Percentiles rank a stretch among this genome's conserved stretches.
These are phyloP conservation scores for Cyclophora albipunctata DNA, from an alignment of 2,888 invertebrate species.

Conservation along the genomic window DNA sequence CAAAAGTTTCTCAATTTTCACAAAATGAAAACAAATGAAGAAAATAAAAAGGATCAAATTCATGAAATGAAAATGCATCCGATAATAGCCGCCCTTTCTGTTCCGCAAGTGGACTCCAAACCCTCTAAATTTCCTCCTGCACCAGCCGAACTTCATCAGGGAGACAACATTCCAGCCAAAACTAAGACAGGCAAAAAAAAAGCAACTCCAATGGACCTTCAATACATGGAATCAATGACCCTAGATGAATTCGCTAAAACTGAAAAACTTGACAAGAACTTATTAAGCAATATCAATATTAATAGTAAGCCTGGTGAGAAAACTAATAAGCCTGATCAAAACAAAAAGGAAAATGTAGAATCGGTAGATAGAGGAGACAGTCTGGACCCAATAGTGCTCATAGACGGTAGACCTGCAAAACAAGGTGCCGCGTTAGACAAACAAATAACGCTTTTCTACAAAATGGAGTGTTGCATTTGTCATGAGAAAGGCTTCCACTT, in stretches of 20 bases:
- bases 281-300: slow-evolving; percentile 31
- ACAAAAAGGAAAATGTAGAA: slow-evolving; percentile 24
- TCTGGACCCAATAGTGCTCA: slow-evolving; percentile 50
- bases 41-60: slow-evolving; percentile 27
- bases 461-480: slow-evolving; percentile 70
- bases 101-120: slow-evolving; percentile 25
- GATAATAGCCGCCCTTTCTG: slow-evolving; percentile 33
- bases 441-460: slow-evolving; percentile 65
- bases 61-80: slow-evolving; percentile 32
- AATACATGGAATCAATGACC: slow-evolving; percentile 59
- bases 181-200: slow-evolving; percentile 32
- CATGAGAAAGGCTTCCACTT: slow-evolving; percentile 62
- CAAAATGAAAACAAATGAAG: slow-evolving; percentile 44
- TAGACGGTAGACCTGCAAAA: slow-evolving; percentile 61
- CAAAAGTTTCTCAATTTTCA: slow-evolving; percentile 65
- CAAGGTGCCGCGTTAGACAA: slow-evolving; percentile 58
- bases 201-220: slow-evolving; percentile 47
- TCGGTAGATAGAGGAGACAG: slow-evolving; percentile 28
- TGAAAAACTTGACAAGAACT: slow-evolving; percentile 51
- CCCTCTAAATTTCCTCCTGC: slow-evolving; percentile 13
- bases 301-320: slow-evolving; percentile 13
- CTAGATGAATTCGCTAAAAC: slow-evolving; percentile 57
- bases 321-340: slow-evolving; percentile 8
- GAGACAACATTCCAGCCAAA: slow-evolving; percentile 34
- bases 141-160: slow-evolving; percentile 41